Base-by-base conservation (phyloP, 2,113 vertebrate genomes). In the Nesospiza acunhae region DNA sequence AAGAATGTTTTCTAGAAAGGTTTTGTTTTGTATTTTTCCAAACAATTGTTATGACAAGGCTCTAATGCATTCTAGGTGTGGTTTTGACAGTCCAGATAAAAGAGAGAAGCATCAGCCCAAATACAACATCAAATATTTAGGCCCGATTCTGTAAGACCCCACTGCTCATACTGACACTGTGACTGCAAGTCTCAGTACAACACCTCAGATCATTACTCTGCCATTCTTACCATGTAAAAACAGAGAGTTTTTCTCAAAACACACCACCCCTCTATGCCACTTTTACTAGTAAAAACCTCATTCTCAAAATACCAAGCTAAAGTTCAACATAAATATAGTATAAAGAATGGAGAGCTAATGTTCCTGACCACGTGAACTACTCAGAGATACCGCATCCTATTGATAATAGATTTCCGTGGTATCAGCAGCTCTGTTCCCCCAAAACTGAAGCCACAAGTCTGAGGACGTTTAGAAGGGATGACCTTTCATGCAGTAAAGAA, bases 401-500 rank as follows among this genome's bases (percentile, higher is more conserved):
- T 31, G 52, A 67, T 30, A 93, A 75, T 0, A 95, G 17, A 78
- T 73, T 92, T 56, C 41, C 2, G 2, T 17, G 33, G 39, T 27
- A 75, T 20, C 28, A 82, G 62, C 31, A 93, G 28, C 44, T 72
- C 56, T 75, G 47, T 35, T 89, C 28, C 63, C 58, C 47, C 6
- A 8, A 95, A 96, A 81, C 50, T 76, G 62, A 74, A 82, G 72
- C 50, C 62, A 66, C 30, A 58, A 85, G 37, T 44, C 72, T 88
- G 86, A 86, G 50, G 30, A 89, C 41, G 1, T 94, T 96, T 75
- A 74, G 76, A 88, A 94, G 21, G 37, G 75, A 64, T 1, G 42
- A 93, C 84, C 80, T 94, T 84, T 94, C 84, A 80, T 19, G 73
- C 31, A 85, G 64, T 42, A 64, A 92, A 96, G 64, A 94, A 87